Base-by-base conservation (phyloP, 2,113 vertebrate species). In the Pogonocichla stellata region DNA sequence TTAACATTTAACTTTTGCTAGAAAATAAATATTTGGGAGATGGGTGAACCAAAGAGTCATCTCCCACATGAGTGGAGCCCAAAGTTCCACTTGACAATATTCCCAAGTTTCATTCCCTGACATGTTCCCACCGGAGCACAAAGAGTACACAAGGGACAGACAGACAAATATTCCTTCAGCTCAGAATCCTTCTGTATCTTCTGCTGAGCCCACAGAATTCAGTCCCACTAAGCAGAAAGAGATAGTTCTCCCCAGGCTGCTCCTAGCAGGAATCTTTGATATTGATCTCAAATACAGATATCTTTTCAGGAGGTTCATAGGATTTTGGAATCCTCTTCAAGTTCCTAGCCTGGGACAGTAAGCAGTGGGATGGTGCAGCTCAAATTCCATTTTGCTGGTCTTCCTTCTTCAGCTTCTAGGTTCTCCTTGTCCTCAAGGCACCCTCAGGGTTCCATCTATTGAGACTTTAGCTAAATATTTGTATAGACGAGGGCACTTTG, bases 401-500 rank as follows among this genome's bases (percentile, higher is more conserved):
- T 73, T 72, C 92, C 62, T 94, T 60, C 70, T 82, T 95, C 54
- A 70, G 47, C 38, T 56, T 70, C 51, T 14, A 8, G 53, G 70
- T 93, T 81, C 71, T 92, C 75, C 93, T 90, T 96, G 92, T 83
- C 93, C 90, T 95, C 80, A 86, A 53, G 69, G 43, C 71, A 92
- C 53, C 67, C 36, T 88, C 2, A 10, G 18, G 65, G 48, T 88
- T 43, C 19, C 8, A 61, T 73, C 51, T 51, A 86, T 36, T 31
- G 84, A 88, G 80, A 78, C 85, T 80, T 90, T 22, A 92, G 56
- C 65, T 92, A 90, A 96, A 94, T 88, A 11, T 90, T 95, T 90
- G 28, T 74, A 61, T 38, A 93, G 92, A 84, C 0, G 6, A 95
- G 71, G 29, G 67, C 54, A 79, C 86, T 88, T 92, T 91, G 60